Base-by-base conservation (phyloP, 2,888 invertebrate species). In the Rhagophthalmus giganteus region DNA sequence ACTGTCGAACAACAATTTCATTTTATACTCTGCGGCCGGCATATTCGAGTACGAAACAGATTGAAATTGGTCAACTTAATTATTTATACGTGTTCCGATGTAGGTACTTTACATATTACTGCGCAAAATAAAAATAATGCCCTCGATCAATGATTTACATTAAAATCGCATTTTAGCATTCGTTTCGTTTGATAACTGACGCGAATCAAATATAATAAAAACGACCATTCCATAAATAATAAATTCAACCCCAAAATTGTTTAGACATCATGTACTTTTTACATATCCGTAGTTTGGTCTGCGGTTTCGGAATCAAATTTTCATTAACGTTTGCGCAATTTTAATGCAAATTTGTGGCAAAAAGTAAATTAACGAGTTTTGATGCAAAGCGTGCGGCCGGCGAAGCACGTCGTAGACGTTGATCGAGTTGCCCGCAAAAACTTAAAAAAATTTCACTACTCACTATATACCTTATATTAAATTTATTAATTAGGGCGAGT, bases 341-440 rank as follows among this genome's bases (percentile, higher is more conserved):
- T 65, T 64, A 62, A 63, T 62, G 60, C 50, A 57, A 62, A 62
- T 63, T 62, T 63, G 63, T 55, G 60, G 60, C 50, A 47, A 56
- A 54, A 58, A 55, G 47, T 57, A 59, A 62, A 61, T 62, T 60
- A 61, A 59, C 60, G 48, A 53, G 61, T 63, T n/a, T 63, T 62
- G 59, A 63, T 64, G 63, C 63, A 64, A 64, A 63, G 60, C 60
- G 63, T 56, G 63, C n/a, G n/a, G n/a, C n/a, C n/a, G n/a, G n/a
- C n/a, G n/a, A n/a, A n/a, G n/a, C n/a, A n/a, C n/a, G n/a, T n/a
- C n/a, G n/a, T n/a, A n/a, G n/a, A n/a, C n/a, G n/a, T n/a, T n/a
- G n/a, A n/a, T n/a, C n/a, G n/a, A n/a, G n/a, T n/a, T n/a, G n/a
- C n/a, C n/a, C n/a, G n/a, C n/a, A n/a, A n/a, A n/a, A n/a, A n/a